A percentile compares a stretch with the other conserved stretches of the same genome.
phyloP scores from a whole-genome alignment of 2,888 invertebrate species.

The Lucinisca nassula region DNA sequence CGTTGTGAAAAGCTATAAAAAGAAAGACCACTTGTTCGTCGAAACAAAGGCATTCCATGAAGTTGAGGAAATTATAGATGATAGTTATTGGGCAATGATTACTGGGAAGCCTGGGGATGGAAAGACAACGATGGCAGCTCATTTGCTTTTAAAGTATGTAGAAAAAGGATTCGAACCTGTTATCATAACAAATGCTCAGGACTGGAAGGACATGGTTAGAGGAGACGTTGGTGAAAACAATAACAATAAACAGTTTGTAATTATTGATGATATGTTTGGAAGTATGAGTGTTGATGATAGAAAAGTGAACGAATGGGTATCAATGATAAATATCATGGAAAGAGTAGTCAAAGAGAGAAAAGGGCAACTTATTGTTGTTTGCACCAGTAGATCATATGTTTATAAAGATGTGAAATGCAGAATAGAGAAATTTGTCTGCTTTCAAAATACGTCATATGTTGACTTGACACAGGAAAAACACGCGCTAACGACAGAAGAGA shows the following conservation, averaged over 20 bases:
- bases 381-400: slow-evolving; percentile 16
- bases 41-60: slow-evolving; percentile 33
- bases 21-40: slow-evolving; percentile 16
- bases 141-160: slow-evolving; percentile 4
- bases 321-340: slow-evolving; percentile 3
- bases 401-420: neutral
- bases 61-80: slow-evolving; percentile 20
- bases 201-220: slow-evolving; percentile 33
- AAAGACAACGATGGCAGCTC: slow-evolving; percentile 29
- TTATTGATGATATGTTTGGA: slow-evolving; percentile 52
- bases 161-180: slow-evolving; percentile 13
- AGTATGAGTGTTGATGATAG: slow-evolving; percentile 23
- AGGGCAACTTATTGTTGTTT: slow-evolving; percentile 28
- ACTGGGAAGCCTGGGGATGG: slow-evolving; percentile 42
- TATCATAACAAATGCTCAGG: slow-evolving; percentile 18
- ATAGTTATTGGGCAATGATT: slow-evolving; percentile 23
- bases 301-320: slow-evolving; percentile 28
- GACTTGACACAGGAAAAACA: slow-evolving; percentile 8
- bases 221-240: neutral
- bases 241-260: slow-evolving; percentile 17
- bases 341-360: slow-evolving; percentile 8
- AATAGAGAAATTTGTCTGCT: slow-evolving; percentile 9
- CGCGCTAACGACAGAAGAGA: slow-evolving; percentile 4
- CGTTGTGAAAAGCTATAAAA: neutral
- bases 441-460: neutral